Evolutionary conservation across 2,888 invertebrate species (phyloP).

Genomic region (Calliphora vomitoria): DNA sequence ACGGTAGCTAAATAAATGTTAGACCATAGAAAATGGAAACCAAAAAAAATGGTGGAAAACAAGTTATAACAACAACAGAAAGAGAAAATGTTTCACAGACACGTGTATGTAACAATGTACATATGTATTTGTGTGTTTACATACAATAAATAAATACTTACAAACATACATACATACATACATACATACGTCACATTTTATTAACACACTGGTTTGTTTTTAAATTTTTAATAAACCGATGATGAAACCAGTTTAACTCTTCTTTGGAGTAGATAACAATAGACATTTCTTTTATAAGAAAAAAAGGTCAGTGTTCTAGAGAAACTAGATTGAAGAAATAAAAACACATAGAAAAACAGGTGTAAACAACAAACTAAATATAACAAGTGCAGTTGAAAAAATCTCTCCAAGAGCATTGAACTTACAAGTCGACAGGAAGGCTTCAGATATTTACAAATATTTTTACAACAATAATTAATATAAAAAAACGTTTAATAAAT

Average conservation of each 20-base stretch:
- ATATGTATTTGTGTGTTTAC: background rate
- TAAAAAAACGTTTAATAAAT: too few species aligned
- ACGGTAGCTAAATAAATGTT: background rate
- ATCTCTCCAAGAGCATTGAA: conserved; percentile 23
- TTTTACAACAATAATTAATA: too few species aligned
- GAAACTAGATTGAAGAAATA: conserved; percentile 26
- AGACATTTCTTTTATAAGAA: conserved; percentile 42
- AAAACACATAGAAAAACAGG: background rate
- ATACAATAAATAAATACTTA: background rate
- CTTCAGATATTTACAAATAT: too few species aligned
- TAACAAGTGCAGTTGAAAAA: conserved; percentile 31
- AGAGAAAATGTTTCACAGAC: background rate
- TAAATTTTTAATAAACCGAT: conserved; percentile 6
- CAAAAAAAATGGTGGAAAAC: conserved; percentile 8
- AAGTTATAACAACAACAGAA: background rate
- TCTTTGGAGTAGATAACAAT: conserved; percentile 40
- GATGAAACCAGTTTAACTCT: conserved; percentile 55
- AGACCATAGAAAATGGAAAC: background rate
- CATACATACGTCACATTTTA: conserved; percentile 20
- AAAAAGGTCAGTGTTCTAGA: conserved; percentile 54
- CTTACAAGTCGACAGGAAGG: background rate
- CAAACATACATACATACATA: background rate
- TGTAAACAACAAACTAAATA: background rate
- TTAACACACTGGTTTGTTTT: conserved; percentile 10
- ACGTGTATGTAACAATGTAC: background rate